phyloP scores from a whole-genome alignment of 2,113 vertebrate genomes.

The Marmota flaviventris region DNA sequence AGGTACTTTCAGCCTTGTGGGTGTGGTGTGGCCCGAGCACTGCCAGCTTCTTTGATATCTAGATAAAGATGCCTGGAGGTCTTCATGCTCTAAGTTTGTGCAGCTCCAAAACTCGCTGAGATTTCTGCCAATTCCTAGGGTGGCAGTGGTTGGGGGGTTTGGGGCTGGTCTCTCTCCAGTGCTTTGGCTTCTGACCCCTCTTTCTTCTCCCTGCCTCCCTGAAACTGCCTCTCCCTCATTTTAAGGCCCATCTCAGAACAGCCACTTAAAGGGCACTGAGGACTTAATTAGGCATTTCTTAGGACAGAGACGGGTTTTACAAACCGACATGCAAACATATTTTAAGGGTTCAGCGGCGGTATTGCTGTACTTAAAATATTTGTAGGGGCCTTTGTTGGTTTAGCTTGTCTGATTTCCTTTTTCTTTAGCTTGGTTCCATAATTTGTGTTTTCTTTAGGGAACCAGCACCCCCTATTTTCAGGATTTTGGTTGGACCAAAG shows the following conservation, averaged over 20 bases:
- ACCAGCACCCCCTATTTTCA: too few relatives aligned
- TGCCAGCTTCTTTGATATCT: not conserved
- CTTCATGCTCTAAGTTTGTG: rapidly evolving
- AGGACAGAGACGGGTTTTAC: not conserved
- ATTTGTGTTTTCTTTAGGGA: not conserved
- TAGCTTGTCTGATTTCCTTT: rapidly evolving
- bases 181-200: not conserved
- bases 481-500: not conserved
- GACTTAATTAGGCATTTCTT: not conserved
- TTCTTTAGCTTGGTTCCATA: not conserved
- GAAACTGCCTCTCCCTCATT: not conserved
- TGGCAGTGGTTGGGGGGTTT: not conserved
- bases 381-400: not conserved
- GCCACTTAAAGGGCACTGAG: not conserved
- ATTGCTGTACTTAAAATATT: rapidly evolving
- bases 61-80: not conserved
- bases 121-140: not conserved
- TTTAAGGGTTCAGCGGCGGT: rapidly evolving
- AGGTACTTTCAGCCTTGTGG: not conserved
- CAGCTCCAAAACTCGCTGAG: not conserved
- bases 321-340: too few relatives aligned
- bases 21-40: not conserved
- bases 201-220: not conserved
- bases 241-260: not conserved
- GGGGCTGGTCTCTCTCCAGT: not conserved